Percentiles rank a stretch among this genome's conserved stretches.
Conservation (phyloP, 2,113 vertebrate species). For the Oreochromis spilurus region DNA sequence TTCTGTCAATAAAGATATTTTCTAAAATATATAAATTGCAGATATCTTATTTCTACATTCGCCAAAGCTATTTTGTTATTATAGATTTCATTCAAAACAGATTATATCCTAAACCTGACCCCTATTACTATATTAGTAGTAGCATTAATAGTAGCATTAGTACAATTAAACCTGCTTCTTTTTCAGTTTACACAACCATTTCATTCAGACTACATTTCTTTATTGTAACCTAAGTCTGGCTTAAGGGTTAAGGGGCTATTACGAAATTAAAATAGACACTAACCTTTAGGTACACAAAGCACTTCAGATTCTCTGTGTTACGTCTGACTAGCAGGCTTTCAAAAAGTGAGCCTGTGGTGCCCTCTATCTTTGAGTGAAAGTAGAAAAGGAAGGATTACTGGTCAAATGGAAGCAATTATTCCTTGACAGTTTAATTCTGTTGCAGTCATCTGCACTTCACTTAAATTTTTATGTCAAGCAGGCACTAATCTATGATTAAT, state of each 20-base stretch:
- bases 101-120: not conserved
- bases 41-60: not conserved
- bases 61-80: not conserved
- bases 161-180: not conserved
- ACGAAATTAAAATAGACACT: not conserved
- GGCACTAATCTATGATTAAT: not conserved
- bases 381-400: not conserved
- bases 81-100: not conserved
- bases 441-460: not conserved
- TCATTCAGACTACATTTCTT: not conserved
- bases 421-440: not conserved
- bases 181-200: not conserved
- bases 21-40: not conserved
- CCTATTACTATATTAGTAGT: not conserved
- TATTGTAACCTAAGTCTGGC: not conserved
- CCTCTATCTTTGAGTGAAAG: slow-evolving; percentile 59
- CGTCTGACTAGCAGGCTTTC: not conserved
- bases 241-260: not conserved
- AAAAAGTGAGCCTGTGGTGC: slow-evolving; percentile 65
- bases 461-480: not conserved
- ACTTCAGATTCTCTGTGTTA: not conserved
- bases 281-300: not conserved
- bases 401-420: not conserved
- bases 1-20: not conserved
- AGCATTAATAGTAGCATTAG: not conserved